Percentiles rank a stretch among this genome's conserved stretches.
Evolutionary conservation across 2,888 invertebrate species (phyloP).

Genomic region (Hoplodrina ambigua): DNA sequence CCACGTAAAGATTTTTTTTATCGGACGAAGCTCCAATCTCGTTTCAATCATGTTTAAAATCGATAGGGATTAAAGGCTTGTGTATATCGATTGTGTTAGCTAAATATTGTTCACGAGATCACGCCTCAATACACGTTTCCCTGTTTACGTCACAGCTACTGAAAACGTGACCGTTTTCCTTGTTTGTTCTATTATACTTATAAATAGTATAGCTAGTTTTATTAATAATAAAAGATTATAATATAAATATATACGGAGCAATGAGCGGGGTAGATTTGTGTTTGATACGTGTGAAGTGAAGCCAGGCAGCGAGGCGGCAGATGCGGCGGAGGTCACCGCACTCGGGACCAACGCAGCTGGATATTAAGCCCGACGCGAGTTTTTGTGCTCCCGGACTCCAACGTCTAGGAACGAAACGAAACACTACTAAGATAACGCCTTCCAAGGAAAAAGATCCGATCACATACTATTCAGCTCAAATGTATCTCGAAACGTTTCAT

Average conservation of each 20-base stretch:
- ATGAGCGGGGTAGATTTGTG: conserved; percentile 73
- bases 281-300: conserved; percentile 78
- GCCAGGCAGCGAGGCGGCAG: conserved; percentile 78
- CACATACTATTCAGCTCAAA: conserved; percentile 33
- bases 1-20: not conserved
- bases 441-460: conserved; percentile 56
- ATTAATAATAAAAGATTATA: conserved; percentile 33
- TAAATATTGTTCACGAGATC: conserved; percentile 7
- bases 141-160: conserved; percentile 52
- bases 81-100: conserved; percentile 31
- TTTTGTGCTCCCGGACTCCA: conserved; percentile 75
- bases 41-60: not conserved
- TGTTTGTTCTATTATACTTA: conserved; percentile 46
- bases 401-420: conserved; percentile 68
- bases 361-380: conserved; percentile 76
- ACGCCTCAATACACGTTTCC: conserved; percentile 48
- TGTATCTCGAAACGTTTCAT: conserved; percentile 44
- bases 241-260: conserved; percentile 47
- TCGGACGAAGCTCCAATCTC: not conserved
- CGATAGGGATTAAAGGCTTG: not conserved
- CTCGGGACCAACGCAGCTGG: conserved; percentile 82
- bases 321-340: conserved; percentile 85
- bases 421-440: conserved; percentile 65
- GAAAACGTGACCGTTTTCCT: conserved; percentile 63
- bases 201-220: conserved; percentile 6